Evolutionary conservation across 1,140 invertebrate species (phyloP).

Genomic region (Dendrolimus kikuchii): DNA sequence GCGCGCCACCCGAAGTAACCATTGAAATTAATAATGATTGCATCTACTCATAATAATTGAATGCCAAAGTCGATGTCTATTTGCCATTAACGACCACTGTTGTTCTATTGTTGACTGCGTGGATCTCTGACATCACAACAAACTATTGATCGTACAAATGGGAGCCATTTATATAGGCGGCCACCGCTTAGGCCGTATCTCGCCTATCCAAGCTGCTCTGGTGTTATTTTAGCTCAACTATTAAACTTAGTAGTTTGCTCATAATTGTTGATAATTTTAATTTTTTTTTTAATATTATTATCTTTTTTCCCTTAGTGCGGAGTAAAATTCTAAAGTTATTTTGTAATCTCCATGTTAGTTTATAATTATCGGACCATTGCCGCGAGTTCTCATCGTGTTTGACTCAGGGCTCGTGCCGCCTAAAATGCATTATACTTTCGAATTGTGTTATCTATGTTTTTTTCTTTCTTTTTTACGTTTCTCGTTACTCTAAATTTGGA

Average conservation of each 20-base stretch:
- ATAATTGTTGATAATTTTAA: conserved; percentile 64
- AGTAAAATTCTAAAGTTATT: conserved; percentile 44
- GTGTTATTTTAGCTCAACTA: conserved; percentile 66
- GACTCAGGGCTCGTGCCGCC: conserved; percentile 34
- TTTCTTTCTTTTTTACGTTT: conserved; percentile 11
- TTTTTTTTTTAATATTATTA: conserved; percentile 41
- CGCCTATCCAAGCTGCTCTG: conserved; percentile 63
- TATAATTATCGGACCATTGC: conserved; percentile 40
- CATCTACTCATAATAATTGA: conserved; percentile 46
- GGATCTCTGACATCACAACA: conserved; percentile 63
- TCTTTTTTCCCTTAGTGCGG: conserved; percentile 30
- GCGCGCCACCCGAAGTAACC: conserved; percentile 6
- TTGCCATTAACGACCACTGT: conserved; percentile 53
- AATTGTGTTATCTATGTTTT: conserved; percentile 14
- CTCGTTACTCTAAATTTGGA: conserved; percentile 1
- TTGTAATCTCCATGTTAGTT: conserved; percentile 50
- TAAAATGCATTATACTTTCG: conserved; percentile 18
- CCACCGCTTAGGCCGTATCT: conserved; percentile 31
- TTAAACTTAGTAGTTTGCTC: conserved; percentile 57
- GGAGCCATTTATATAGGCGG: conserved; percentile 50
- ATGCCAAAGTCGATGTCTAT: conserved; percentile 66
- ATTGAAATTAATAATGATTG: conserved; percentile 9
- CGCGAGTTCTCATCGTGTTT: conserved; percentile 30
- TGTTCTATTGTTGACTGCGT: conserved; percentile 34
- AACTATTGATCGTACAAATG: conserved; percentile 64